Conservation (phyloP, 35 echinoderm and acorn worm genomes). For the Stichopus chloronotus region DNA sequence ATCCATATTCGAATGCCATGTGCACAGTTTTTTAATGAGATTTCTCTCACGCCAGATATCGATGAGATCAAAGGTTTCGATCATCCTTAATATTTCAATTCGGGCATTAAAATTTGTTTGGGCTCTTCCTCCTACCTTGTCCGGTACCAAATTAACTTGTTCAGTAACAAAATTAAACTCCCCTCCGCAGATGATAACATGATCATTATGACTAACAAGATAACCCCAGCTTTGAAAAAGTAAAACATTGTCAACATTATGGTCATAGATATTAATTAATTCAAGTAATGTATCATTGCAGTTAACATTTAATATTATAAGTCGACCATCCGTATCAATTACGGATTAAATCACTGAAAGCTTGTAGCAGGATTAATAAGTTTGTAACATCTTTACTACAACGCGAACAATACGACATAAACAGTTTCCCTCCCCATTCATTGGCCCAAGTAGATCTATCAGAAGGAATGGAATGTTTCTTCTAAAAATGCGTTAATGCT, state of each 20-base stretch:
- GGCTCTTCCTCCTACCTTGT: background rate
- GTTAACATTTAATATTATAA: background rate
- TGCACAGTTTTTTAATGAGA: background rate
- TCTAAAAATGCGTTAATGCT: background rate
- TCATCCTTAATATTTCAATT: background rate
- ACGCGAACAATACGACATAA: background rate
- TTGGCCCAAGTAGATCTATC: constrained; percentile 7
- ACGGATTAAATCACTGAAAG: background rate
- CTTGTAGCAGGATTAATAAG: background rate
- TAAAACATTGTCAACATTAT: constrained; percentile 6
- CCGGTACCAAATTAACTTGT: background rate
- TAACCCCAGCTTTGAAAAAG: background rate
- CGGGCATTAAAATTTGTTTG: background rate
- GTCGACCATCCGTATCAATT: background rate
- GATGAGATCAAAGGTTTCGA: background rate
- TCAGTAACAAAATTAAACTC: background rate
- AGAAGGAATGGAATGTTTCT: constrained; percentile 25
- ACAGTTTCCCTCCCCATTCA: background rate
- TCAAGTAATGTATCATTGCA: background rate
- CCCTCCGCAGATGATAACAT: background rate
- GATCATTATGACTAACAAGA: background rate
- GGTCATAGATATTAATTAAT: background rate
- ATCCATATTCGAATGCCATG: background rate
- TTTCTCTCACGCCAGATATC: constrained; percentile 1
- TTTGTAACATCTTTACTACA: constrained; percentile 7